Percentiles rank a stretch among this genome's conserved stretches.
Evolutionary conservation across 1,140 invertebrate species (phyloP).

Genomic region (Sweltsa coloradensis): DNA sequence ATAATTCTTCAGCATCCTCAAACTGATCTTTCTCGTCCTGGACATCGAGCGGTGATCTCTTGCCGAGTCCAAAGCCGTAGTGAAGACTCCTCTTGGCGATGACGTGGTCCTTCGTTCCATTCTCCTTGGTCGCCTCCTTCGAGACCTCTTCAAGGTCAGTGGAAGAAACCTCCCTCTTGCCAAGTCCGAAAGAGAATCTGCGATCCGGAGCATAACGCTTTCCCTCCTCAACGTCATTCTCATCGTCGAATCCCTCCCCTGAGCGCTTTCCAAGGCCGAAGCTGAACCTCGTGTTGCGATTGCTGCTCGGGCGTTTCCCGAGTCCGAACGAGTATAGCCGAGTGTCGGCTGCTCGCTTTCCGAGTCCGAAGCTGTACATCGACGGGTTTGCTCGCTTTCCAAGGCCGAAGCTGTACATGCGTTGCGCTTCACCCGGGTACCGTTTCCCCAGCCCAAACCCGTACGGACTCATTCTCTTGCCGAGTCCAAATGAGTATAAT

Average conservation of each 20-base stretch:
- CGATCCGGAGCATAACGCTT: conserved; percentile 6
- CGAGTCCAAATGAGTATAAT: conserved; percentile 43
- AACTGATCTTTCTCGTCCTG: background rate
- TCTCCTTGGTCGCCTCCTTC: background rate
- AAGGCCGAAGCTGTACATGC: conserved; percentile 33
- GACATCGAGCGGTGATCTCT: background rate
- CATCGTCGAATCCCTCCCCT: background rate
- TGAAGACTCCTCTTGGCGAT: conserved; percentile 8
- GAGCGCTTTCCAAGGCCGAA: conserved; percentile 14
- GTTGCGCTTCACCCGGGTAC: conserved; percentile 2
- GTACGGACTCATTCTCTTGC: conserved; percentile 34
- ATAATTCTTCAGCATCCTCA: background rate
- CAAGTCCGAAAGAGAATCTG: conserved; percentile 12
- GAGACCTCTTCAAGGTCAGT: conserved; percentile 4
- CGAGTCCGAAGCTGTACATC: conserved; percentile 28
- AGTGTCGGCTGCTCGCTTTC: conserved; percentile 24
- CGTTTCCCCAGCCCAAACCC: conserved; percentile 17
- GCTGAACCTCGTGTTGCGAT: conserved; percentile 5
- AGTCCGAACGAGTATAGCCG: conserved; percentile 17
- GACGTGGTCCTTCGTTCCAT: background rate
- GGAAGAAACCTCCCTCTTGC: conserved; percentile 12
- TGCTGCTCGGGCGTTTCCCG: conserved; percentile 13
- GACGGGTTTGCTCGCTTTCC: conserved; percentile 27
- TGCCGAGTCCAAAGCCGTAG: conserved; percentile 11
- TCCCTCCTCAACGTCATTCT: conserved; percentile 2